These are phyloP conservation scores for Ceraclea dissimilis DNA, from an alignment of 2,888 invertebrate genomes.

Conservation along the genomic window DNA sequence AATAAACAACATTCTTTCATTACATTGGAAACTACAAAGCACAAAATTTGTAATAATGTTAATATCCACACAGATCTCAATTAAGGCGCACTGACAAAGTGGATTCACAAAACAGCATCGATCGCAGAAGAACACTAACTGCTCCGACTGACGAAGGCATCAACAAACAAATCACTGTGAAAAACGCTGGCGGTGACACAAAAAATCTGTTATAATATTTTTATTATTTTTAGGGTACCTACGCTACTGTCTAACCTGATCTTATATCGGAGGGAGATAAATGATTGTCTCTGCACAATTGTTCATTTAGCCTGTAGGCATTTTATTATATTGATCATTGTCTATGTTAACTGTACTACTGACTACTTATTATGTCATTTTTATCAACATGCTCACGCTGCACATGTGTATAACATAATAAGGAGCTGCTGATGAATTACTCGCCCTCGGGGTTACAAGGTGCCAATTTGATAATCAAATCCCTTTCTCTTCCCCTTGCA, in stretches of 20 bases:
- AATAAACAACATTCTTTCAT: no score
- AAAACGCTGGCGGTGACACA: no score
- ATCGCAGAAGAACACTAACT: no score
- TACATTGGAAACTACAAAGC: no score
- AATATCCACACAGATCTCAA: no score
- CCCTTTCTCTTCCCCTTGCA: neutral
- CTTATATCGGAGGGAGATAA: neutral
- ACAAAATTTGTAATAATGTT: no score
- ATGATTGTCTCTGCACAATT: conserved; percentile 2
- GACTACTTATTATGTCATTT: neutral
- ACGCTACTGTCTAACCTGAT: neutral
- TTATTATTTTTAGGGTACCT: no score
- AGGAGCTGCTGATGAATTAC: neutral
- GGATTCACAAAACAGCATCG: no score
- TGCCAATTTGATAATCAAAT: neutral
- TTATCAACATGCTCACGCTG: neutral
- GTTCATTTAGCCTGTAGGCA: neutral
- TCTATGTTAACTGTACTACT: neutral
- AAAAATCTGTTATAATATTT: no score
- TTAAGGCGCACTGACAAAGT: no score
- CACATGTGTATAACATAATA: neutral
- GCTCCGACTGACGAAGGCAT: no score
- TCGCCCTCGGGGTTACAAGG: conserved; percentile 1
- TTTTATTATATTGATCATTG: neutral
- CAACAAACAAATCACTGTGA: no score